Conservation (phyloP, 64 coral and sea anemone genomes). For the Dendronephthya gigantea region DNA sequence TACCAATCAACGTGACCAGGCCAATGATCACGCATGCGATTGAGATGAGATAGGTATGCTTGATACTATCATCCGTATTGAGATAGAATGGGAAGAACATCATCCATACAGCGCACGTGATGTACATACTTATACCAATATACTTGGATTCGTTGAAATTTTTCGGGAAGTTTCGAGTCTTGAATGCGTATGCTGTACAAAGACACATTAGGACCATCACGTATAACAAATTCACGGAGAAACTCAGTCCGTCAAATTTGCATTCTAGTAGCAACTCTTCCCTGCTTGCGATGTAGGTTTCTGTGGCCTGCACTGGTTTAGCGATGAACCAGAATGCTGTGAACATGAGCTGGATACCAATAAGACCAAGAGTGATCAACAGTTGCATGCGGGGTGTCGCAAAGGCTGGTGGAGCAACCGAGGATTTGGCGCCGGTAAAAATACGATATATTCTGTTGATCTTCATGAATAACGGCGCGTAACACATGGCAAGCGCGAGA, state of each 20-base stretch:
- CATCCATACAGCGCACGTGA: constrained; percentile 44
- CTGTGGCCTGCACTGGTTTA: background rate
- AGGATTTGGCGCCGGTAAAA: constrained; percentile 23
- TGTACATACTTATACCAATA: constrained; percentile 33
- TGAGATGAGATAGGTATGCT: background rate
- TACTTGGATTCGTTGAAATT: constrained; percentile 55
- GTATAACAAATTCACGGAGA: constrained; percentile 20
- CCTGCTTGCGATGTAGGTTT: background rate
- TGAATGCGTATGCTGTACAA: constrained; percentile 43
- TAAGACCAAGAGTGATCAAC: constrained; percentile 29
- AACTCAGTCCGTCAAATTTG: background rate
- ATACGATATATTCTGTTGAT: constrained; percentile 43
- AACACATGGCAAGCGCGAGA: constrained; percentile 26
- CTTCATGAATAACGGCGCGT: constrained; percentile 28
- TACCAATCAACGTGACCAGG: background rate
- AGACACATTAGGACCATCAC: constrained; percentile 23
- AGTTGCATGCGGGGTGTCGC: constrained; percentile 32
- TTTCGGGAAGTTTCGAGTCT: constrained; percentile 42
- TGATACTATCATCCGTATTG: constrained; percentile 19
- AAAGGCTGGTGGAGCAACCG: constrained; percentile 7
- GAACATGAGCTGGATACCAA: constrained; percentile 27
- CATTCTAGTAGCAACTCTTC: constrained; percentile 27
- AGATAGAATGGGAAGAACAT: constrained; percentile 35
- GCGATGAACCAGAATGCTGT: constrained; percentile 14
- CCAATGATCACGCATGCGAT: background rate